Evolutionary conservation across 2,113 vertebrate genomes (phyloP), one percentile per base, ranked within the genome.

Genomic region (Syngnathus floridae): DNA sequence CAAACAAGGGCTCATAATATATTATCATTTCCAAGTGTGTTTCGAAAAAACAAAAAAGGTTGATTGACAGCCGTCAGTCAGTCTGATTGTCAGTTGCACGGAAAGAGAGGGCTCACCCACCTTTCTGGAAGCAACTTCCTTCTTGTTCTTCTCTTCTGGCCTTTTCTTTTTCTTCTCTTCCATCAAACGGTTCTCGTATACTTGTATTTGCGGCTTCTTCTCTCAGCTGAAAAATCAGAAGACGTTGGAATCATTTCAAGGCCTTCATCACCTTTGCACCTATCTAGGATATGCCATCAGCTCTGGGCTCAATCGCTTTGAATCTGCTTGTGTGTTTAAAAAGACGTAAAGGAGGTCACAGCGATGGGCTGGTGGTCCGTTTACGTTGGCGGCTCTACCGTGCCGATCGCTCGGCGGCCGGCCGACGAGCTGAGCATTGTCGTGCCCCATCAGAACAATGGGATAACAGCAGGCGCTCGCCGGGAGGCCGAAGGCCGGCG

Each of bases 151-250:
- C 89, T 96, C 95, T 90, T 97, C 94, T 94, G 94, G 95, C 89
- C 92, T 98, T 95, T 95, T 97, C 94, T 94, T 98, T 97, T 95
- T 98, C 94, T 95, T 97, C 94, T 97, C 95, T 96, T 97, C 95
- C 95, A 98, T 98, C 94, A 98, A 97, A 95, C 88, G 93, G 90
- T 94, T 93, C 92, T 95, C 93, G 92, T 91, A 31, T 31, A 31
- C 87, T 93, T 80, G 88, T 93, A 90, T 91, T 92, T 90, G 87
- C 89, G 88, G 89, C 88, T 94, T 93, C 90, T 93, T 93, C 90
- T 94, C 92, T 90, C 92, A 93, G 81, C 78, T 83, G 71, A 68
- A 87, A 85, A 1, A 66, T 14, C 58, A 22, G 21, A 40, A 51
- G 8, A 67, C 61, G 55, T 12, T 1, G 35, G 26, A 26, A 69